Percentiles rank a stretch among this genome's conserved stretches.
These are phyloP conservation scores for Harpagoxenus sublaevis DNA, from an alignment of 2,888 invertebrate genomes.

Conservation along the genomic window DNA sequence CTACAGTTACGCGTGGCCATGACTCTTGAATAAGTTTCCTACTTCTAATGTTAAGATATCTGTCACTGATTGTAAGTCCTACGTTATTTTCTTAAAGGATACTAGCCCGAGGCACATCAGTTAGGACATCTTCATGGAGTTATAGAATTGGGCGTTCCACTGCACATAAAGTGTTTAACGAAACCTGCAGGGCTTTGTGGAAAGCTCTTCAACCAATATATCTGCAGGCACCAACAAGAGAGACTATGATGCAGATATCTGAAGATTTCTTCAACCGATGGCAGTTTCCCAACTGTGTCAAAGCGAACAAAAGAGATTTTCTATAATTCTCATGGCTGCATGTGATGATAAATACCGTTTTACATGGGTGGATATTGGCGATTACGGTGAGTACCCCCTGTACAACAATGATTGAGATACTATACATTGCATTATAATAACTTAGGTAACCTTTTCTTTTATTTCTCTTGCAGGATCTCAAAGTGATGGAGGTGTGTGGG, in stretches of 20 bases:
- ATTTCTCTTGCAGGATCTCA: background rate
- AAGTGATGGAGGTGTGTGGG: slow-evolving; percentile 6
- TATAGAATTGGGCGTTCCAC: slow-evolving; percentile 8
- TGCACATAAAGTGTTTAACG: background rate
- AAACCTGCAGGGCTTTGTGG: background rate
- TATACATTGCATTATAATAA: background rate
- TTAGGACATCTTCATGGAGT: background rate
- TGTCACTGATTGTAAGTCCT: background rate
- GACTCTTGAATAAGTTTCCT: background rate
- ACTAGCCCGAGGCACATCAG: background rate
- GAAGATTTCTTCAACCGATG: background rate
- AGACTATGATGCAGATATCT: slow-evolving; percentile 2
- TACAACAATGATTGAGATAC: background rate
- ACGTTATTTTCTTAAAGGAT: slow-evolving; percentile 4
- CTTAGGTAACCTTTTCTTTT: background rate
- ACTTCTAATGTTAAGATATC: background rate
- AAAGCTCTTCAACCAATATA: slow-evolving; percentile 4
- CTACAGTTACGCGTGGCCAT: background rate
- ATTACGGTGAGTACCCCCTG: background rate
- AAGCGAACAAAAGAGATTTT: background rate
- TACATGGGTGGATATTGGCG: background rate
- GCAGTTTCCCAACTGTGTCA: background rate
- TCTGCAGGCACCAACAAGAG: background rate
- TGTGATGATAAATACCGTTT: slow-evolving; percentile 7
- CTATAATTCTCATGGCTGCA: background rate